Percentiles rank a stretch among this genome's conserved stretches.
Evolutionary conservation across 35 echinoderm and acorn worm species (phyloP).

Genomic region (Stichopus chloronotus): DNA sequence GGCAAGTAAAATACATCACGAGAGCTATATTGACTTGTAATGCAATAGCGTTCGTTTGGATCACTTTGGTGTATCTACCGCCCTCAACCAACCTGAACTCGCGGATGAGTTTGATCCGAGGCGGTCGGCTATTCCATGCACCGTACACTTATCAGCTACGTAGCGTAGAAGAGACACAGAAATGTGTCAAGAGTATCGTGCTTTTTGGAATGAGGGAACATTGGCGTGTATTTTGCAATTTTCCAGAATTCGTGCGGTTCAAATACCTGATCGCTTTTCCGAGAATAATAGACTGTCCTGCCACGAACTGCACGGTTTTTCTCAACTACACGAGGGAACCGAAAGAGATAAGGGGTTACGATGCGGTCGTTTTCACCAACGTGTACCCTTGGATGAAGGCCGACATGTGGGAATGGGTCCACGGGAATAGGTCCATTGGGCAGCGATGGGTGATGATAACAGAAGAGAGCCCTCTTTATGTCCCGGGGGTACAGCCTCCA

Average conservation of each 20-base stretch:
- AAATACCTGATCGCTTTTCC: constrained; percentile 45
- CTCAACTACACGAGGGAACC: constrained; percentile 2
- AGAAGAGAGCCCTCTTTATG: constrained; percentile 41
- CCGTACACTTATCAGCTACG: not conserved
- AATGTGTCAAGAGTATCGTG: not conserved
- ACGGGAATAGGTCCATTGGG: not conserved
- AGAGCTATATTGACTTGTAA: constrained; percentile 5
- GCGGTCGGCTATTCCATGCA: not conserved
- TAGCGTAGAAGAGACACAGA: not conserved
- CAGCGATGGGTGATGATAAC: constrained; percentile 54
- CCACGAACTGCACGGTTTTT: not conserved
- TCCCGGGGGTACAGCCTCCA: constrained; percentile 38
- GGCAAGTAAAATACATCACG: constrained; percentile 7
- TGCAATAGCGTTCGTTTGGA: not conserved
- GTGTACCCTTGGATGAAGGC: constrained; percentile 16
- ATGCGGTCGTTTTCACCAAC: constrained; percentile 37
- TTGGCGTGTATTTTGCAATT: constrained; percentile 24
- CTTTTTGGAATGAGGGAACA: constrained; percentile 35
- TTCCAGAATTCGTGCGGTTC: constrained; percentile 12
- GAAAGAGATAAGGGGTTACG: not conserved
- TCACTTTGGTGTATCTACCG: not conserved
- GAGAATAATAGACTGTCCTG: constrained; percentile 3
- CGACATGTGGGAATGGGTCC: constrained; percentile 40
- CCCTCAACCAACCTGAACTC: not conserved
- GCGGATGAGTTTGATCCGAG: not conserved